Base-by-base conservation (phyloP, 2,888 invertebrate species). In the Agrochola lychnidis region DNA sequence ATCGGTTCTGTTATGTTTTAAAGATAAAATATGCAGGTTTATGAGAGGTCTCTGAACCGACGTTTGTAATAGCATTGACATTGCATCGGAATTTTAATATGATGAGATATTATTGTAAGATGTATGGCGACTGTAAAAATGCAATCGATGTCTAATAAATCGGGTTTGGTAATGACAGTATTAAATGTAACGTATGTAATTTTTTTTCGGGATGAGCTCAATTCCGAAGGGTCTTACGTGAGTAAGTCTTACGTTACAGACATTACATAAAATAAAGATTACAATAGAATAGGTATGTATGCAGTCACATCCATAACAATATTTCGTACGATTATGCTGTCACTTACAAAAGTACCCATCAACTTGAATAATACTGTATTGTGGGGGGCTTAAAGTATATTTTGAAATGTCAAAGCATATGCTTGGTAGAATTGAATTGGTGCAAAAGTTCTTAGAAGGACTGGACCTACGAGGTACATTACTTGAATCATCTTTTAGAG, bases 81-180 rank as follows among this genome's bases (percentile, higher is more conserved):
- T 81, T 78, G 73, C 64, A 70, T 75, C 22, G 85, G 87, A 88
- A 85, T 88, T 80, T 88, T 87, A 81, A 82, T 87, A 81, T 76
- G 82, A 81, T 82, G 78, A 79, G 78, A 81, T 79, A 74, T 82
- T 81, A 79, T 79, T 79, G 45, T 76, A 70, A 78, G 75, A 79
- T 71, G 64, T 75, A 79, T 76, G 66, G 63, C n/a, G 74, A 78
- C 67, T 64, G 62, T 79, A 67, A 73, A 78, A 82, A 88, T 74
- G 64, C 76, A 81, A 82, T 82, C 10, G 70, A 78, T 81, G 74
- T 70, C 48, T 22, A 66, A 82, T 88, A 79, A 78, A 82, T 86
- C 64, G 73, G 68, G 48, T 56, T 84, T 67, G 56, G 67, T 76
- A 76, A 79, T 79, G 64, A 56, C 63, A 72, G 72, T 76, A 72